phyloP scores from a whole-genome alignment of 1,140 invertebrate species.

The Zaprionus capensis region DNA sequence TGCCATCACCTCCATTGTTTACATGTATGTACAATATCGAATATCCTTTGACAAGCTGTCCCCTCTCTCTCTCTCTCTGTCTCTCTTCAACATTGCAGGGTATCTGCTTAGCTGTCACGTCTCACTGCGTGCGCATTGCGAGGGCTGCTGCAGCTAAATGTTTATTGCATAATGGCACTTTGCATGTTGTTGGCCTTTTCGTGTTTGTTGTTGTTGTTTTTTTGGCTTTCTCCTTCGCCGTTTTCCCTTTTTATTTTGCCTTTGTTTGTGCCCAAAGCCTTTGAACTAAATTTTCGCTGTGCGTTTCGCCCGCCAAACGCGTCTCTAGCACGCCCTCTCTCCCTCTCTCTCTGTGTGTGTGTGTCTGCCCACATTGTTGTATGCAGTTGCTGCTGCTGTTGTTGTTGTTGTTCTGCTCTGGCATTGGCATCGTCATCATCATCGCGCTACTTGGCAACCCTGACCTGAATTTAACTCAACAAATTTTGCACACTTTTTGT shows the following conservation, averaged over 20 bases:
- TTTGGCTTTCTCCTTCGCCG: slow-evolving; percentile 27
- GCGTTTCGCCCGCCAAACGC: slow-evolving; percentile 23
- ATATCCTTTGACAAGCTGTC: neutral
- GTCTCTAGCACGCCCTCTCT: neutral
- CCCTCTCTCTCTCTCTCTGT: no score
- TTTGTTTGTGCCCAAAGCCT: slow-evolving; percentile 64
- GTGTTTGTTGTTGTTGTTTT: slow-evolving; percentile 23
- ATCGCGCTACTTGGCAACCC: slow-evolving; percentile 65
- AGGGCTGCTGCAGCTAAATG: slow-evolving; percentile 36
- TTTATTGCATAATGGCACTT: slow-evolving; percentile 54
- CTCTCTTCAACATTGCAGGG: neutral
- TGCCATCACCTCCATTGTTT: no score
- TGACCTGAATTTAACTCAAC: slow-evolving; percentile 75
- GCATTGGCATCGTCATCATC: slow-evolving; percentile 56
- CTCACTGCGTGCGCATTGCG: neutral
- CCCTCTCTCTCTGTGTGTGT: slow-evolving; percentile 1
- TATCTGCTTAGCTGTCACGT: neutral
- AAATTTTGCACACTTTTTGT: slow-evolving; percentile 56
- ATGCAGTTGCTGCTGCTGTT: slow-evolving; percentile 32
- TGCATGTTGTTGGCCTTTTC: slow-evolving; percentile 33
- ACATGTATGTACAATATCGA: neutral
- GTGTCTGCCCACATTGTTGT: slow-evolving; percentile 61
- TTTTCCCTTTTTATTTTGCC: slow-evolving; percentile 39
- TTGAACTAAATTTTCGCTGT: slow-evolving; percentile 64
- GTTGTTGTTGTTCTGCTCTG: slow-evolving; percentile 35